Base-by-base conservation (phyloP, 2,797 vertebrate species). In the Hemibagrus guttatus region DNA sequence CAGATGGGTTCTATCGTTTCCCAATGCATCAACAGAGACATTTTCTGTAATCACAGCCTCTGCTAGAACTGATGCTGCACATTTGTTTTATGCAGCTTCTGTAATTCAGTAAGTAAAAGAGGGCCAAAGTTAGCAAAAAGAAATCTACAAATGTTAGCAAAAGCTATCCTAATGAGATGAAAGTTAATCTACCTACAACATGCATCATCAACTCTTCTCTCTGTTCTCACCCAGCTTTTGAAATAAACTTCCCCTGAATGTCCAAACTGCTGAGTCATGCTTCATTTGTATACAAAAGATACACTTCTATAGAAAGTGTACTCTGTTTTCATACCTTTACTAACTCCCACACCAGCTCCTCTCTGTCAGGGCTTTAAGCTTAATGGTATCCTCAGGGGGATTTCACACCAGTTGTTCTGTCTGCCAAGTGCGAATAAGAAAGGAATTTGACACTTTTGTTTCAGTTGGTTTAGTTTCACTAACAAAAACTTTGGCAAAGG, bases 41-140 rank as follows among this genome's bases (percentile, higher is more conserved):
- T 88, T 88, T 90, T 87, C 88, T 88, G 86, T 88, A 71, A 86
- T 89, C 86, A 83, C 59, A 84, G 63, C 66, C 87, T 85, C 56
- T 58, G 75, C 80, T n/a, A 46, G 39, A 72, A 31, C 69, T 72
- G 69, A 72, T 72, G 69, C 23, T 72, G 69, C 39, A 46, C 69
- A 72, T 46, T 39, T 72, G 69, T 72, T 11, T 4, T 0, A 42
- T 4, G 21, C 69, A 26, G 69, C 68, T 72, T 46, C 42, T 72
- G 7, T 66, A 28, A 17, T 9, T 49, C 64, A 31, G 64, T 31
- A n/a, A 64, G 26, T 64, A 31, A 64, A 66, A 31, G 64, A 31
- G 31, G 28, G 16, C 28, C 64, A 66, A 16, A 16, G 14, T 66
- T 66, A 16, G n/a, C 28, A n/a, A 66, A 28, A 31, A n/a, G 14